Evolutionary conservation across 2,888 invertebrate species (phyloP), one percentile per base, ranked within the genome.

Genomic region (Cabera pusaria): DNA sequence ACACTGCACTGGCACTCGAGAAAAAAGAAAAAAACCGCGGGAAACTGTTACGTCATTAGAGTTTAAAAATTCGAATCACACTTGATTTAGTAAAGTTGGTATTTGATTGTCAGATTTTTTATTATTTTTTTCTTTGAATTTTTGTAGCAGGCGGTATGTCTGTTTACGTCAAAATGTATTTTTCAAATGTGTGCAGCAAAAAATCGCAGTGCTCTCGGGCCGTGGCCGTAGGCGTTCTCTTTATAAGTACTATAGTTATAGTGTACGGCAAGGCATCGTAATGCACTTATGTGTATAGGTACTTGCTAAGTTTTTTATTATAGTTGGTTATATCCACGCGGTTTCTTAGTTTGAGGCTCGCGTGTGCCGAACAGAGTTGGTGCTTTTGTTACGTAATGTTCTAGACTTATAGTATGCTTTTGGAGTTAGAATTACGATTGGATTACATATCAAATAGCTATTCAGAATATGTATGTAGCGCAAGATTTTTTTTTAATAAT

Each of bases 271-370:
- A 72, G 67, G 71, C 73, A 72, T 77, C 81, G 85, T 81, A 84
- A 81, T 86, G 85, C 83, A 85, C 86, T 87, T 87, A 84, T 86
- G 86, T 85, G 86, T 83, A n/a, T n/a, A 68, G 66, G 68, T 68
- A 83, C 84, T 83, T 61, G 79, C 84, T 76, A 81, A 85, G 73
- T 86, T 87, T 87, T 88, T 88, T 88, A 88, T 86, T 87, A 86
- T 86, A 84, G 69, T 74, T 76, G 61, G 76, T 78, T 84, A 75
- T 81, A 82, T 75, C 71, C 72, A 62, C 75, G 75, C 78, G 72
- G 82, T 83, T 80, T 79, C 75, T 78, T 75, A 73, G 75, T 81
- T 80, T 72, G 77, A 80, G 69, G 59, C 71, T 69, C 56, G 67
- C 59, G 52, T 59, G 7, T 45, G 50, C 47, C 42, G 47, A 70